A percentile compares a stretch with the other conserved stretches of the same genome.
phyloP scores from a whole-genome alignment of 2,113 vertebrate species.

The Ibidorhyncha struthersii region DNA sequence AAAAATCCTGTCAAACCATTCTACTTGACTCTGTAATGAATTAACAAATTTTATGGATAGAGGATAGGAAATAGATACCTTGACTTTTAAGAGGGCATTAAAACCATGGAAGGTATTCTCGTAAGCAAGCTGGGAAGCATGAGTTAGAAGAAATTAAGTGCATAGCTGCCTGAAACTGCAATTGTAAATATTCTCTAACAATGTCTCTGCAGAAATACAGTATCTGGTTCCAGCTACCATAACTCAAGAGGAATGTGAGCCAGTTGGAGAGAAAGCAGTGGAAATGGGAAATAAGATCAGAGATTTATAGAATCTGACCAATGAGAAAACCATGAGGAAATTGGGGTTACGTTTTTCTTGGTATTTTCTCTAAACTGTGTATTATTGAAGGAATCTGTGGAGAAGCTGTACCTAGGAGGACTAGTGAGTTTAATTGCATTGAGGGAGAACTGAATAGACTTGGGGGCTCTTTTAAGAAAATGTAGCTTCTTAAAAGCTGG shows the following conservation, averaged over 20 bases:
- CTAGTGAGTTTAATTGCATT: not conserved
- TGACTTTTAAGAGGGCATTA: not conserved
- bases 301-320: not conserved
- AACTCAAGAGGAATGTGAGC: not conserved
- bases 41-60: not conserved
- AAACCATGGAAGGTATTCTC: not conserved
- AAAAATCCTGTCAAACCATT: not conserved
- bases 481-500: not conserved
- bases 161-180: not conserved
- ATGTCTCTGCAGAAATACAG: not conserved
- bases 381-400: not conserved
- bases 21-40: not conserved
- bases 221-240: not conserved
- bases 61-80: not conserved
- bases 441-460: not conserved
- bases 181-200: not conserved
- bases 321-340: not conserved
- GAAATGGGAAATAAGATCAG: not conserved
- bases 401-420: not conserved
- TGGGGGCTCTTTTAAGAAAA: not conserved
- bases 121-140: not conserved
- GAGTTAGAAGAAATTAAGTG: not conserved
- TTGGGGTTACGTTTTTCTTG: not conserved
- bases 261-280: not conserved
- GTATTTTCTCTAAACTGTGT: not conserved